Evolutionary conservation across 1,140 invertebrate species (phyloP).

Genomic region (Uloborus diversus): DNA sequence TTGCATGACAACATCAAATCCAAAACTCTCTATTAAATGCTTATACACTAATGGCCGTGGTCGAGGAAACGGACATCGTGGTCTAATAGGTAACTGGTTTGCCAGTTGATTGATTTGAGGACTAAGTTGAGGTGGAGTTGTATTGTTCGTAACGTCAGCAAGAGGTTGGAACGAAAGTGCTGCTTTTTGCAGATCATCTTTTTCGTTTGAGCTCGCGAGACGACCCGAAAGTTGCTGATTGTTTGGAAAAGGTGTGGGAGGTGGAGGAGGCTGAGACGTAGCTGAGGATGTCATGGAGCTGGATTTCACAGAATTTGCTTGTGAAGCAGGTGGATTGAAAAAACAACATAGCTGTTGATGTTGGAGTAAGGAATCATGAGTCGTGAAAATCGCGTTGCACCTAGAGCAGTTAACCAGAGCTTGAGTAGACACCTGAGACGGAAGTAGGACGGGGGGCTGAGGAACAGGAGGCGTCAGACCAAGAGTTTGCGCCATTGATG

Average conservation of each 20-base stretch:
- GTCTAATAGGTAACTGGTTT: slow-evolving; percentile 28
- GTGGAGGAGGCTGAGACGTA: slow-evolving; percentile 8
- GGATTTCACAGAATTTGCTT: slow-evolving; percentile 55
- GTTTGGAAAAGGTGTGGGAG: slow-evolving; percentile 13
- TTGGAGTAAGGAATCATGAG: slow-evolving; percentile 75
- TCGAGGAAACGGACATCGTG: slow-evolving; percentile 53
- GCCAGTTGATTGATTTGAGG: slow-evolving; percentile 45
- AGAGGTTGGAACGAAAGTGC: slow-evolving; percentile 7
- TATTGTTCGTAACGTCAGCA: slow-evolving; percentile 14
- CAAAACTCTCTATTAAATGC: slow-evolving; percentile 89
- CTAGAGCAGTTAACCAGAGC: slow-evolving; percentile 72
- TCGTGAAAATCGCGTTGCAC: slow-evolving; percentile 80
- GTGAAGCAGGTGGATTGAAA: slow-evolving; percentile 68
- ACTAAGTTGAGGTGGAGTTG: slow-evolving; percentile 49
- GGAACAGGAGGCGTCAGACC: slow-evolving; percentile 31
- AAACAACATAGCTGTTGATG: slow-evolving; percentile 59
- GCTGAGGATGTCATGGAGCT: slow-evolving; percentile 59
- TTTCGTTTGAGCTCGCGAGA: not conserved
- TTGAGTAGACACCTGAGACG: slow-evolving; percentile 31
- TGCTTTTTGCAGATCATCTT: slow-evolving; percentile 16
- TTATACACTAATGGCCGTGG: slow-evolving; percentile 72
- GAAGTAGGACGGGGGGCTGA: slow-evolving; percentile 37
- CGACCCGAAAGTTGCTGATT: not conserved
- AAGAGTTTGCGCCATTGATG: slow-evolving; percentile 19
- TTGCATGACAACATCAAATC: slow-evolving; percentile 95